These are phyloP conservation scores for Ephialtes manifestator DNA, from an alignment of 2,888 invertebrate species.

Conservation along the genomic window DNA sequence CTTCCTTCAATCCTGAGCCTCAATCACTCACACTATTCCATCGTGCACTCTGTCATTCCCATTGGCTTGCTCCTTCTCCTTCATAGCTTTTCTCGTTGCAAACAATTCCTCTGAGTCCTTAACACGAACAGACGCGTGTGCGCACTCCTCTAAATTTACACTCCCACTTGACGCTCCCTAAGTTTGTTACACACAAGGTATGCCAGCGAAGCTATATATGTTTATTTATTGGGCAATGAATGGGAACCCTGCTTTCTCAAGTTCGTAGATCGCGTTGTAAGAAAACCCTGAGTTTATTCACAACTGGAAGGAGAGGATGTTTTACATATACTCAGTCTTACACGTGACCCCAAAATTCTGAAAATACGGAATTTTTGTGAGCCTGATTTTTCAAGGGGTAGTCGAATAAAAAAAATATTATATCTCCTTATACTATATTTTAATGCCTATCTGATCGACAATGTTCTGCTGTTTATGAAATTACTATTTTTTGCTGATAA, in stretches of 20 bases:
- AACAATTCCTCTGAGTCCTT: constrained; percentile 22
- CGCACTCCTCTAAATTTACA: constrained; percentile 54
- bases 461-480: not conserved
- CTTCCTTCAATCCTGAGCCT: constrained; percentile 34
- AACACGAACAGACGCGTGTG: constrained; percentile 25
- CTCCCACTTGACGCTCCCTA: constrained; percentile 51
- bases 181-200: constrained; percentile 37
- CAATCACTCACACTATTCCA: constrained; percentile 17
- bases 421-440: too few species aligned
- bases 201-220: constrained; percentile 3
- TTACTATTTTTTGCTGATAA: too few species aligned
- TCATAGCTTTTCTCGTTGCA: not conserved
- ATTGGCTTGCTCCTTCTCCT: constrained; percentile 7
- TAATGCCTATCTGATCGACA: constrained; percentile 14
- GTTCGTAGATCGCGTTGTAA: constrained; percentile 55
- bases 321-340: too few species aligned
- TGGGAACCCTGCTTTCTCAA: constrained; percentile 35
- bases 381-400: too few species aligned
- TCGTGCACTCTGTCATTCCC: constrained; percentile 30
- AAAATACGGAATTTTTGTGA: too few species aligned
- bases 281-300: not conserved
- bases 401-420: too few species aligned
- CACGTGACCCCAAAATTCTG: too few species aligned
- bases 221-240: not conserved
- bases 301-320: too few species aligned